Evolutionary conservation across 2,797 vertebrate species (phyloP).

Genomic region (Platyrinchus mystaceus): DNA sequence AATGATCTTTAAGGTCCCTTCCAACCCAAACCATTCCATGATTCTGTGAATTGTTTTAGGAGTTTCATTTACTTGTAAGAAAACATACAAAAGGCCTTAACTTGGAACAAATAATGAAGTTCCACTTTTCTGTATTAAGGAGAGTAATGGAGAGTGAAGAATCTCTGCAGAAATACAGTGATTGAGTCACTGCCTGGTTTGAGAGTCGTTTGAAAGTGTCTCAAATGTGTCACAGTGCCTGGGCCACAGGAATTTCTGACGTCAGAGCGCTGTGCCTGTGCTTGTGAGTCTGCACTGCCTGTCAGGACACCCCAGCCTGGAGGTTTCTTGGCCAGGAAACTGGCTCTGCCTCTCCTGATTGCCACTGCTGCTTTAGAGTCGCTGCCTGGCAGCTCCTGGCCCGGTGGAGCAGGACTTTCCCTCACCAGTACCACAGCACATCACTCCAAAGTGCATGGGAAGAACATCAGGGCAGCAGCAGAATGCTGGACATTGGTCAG

Average conservation of each 20-base stretch:
- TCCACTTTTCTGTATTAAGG: not conserved
- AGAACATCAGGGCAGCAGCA: not conserved
- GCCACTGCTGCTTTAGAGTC: not conserved
- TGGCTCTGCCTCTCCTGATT: not conserved
- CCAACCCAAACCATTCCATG: not conserved
- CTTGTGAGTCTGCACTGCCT: not conserved
- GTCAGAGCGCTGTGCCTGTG: not conserved
- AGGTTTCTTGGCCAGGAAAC: not conserved
- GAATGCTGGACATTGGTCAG: not conserved
- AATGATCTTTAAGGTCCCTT: not conserved
- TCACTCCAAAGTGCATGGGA: not conserved
- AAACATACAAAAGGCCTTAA: not conserved
- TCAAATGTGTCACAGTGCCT: not conserved
- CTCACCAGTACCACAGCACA: fast-evolving
- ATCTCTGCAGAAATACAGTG: not conserved
- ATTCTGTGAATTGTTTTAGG: not conserved
- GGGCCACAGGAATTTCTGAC: not conserved
- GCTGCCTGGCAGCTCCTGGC: not conserved
- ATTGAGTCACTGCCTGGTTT: not conserved
- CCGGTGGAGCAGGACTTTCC: not conserved
- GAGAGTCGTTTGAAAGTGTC: not conserved
- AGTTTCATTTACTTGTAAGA: not conserved
- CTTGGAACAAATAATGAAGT: not conserved
- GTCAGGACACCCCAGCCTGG: not conserved
- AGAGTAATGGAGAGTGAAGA: not conserved